Evolutionary conservation across 2,888 invertebrate species (phyloP), one percentile per base, ranked within the genome.

Genomic region (Smittia sp.): DNA sequence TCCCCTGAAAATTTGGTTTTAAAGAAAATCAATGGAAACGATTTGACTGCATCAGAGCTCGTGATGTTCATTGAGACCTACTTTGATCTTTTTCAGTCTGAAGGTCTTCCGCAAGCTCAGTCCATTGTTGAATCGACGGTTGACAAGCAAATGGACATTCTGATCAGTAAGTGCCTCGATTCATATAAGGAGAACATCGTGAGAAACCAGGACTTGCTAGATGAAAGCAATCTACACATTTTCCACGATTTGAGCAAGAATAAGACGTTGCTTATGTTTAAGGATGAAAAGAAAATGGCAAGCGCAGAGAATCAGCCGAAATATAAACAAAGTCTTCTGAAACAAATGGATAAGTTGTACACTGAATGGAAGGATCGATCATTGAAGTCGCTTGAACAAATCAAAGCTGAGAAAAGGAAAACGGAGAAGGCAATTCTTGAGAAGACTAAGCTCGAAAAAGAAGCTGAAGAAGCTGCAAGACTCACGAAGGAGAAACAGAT

Each of bases 21-120:
- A n/a, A 98, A 98, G 82, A 90, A 92, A 80, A 96, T 98, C 79
- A 92, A 94, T 81, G 96, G 96, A 0, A 90, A 92, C 81, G 88
- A 89, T 76, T 91, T 98, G 20, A 92, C 91, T 79, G 92, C 92
- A 73, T 88, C 91, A 78, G 94, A 96, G 80, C 85, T 98, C 76
- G 84, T 96, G 76, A 94, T 95, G 83, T 98, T 96, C 18, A 27
- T 69, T 54, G 6, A 52, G 1, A 18, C 25, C 7, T 69, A 54
- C 22, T 52, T 69, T 13, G 24, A 6, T 13, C 32, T 54, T 11
- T 69, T 69, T 20, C 69, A 54, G 13, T 69, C 69, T 0, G 27
- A 69, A 7, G 27, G 25, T 1, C n/a, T 69, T 1, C 69, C 69
- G 4, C 54, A 52, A 69, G 54, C 69, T 11, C 52, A 69, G 54